Conservation (phyloP, 2,797 vertebrate species). For the Columba guinea region DNA sequence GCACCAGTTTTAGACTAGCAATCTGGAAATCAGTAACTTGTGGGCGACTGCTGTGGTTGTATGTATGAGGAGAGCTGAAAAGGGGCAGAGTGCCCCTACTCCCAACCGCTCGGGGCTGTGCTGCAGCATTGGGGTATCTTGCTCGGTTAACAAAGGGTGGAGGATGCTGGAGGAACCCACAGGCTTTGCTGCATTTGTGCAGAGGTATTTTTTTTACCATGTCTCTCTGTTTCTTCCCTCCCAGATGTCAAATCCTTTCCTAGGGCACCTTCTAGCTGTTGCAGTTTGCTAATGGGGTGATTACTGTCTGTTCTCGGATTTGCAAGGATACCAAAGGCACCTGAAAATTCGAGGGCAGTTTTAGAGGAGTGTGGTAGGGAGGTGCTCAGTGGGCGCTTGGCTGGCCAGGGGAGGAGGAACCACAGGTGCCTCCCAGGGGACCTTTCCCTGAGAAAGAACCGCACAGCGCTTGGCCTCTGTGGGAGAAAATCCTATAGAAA, state of each 20-base stretch:
- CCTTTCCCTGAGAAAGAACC: background rate
- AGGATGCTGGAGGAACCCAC: rapidly evolving
- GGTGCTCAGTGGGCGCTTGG: background rate
- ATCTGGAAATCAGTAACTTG: background rate
- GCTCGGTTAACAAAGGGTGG: background rate
- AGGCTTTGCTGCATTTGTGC: background rate
- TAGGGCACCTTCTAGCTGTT: background rate
- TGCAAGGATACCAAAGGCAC: background rate
- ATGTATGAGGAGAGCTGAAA: background rate
- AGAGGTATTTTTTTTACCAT: background rate
- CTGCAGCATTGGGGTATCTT: background rate
- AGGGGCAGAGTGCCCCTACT: background rate
- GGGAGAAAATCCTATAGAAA: background rate
- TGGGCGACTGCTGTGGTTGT: rapidly evolving
- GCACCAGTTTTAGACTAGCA: background rate
- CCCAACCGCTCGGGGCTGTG: background rate
- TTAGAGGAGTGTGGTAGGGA: background rate
- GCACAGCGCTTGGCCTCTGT: background rate
- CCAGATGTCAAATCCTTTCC: background rate
- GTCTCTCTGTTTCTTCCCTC: background rate
- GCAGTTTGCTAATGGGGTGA: background rate
- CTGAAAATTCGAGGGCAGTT: background rate
- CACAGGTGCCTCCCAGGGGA: background rate
- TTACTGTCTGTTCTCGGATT: background rate
- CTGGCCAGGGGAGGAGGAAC: background rate